Conservation (phyloP, 2,888 invertebrate species). For the Carterocephalus palaemon region DNA sequence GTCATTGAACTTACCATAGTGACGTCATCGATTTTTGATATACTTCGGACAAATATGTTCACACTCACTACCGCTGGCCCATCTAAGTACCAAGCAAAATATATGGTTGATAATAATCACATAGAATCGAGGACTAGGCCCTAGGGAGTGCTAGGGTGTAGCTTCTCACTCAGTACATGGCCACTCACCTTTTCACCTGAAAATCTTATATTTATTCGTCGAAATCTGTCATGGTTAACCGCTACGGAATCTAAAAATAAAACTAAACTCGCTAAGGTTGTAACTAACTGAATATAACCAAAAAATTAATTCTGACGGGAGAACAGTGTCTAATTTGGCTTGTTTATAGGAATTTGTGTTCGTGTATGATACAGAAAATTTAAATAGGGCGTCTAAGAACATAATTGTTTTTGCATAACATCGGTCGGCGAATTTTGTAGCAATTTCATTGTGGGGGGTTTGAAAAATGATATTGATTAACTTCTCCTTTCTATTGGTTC, state of each 20-base stretch:
- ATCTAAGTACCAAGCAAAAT: slow-evolving; percentile 83
- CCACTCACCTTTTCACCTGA: slow-evolving; percentile 53
- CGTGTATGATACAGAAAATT: slow-evolving; percentile 45
- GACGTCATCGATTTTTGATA: slow-evolving; percentile 99
- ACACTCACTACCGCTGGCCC: slow-evolving; percentile 97
- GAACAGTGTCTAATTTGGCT: slow-evolving; percentile 50
- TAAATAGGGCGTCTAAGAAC: slow-evolving; percentile 21
- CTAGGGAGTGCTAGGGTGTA: slow-evolving; percentile 47
- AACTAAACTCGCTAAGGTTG: slow-evolving; percentile 19
- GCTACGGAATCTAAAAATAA: slow-evolving; percentile 27
- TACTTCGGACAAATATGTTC: slow-evolving; percentile 99
- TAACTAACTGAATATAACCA: slow-evolving; percentile 28
- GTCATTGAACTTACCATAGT: slow-evolving; percentile 94
- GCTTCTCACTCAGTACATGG: slow-evolving; percentile 29
- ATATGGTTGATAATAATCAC: slow-evolving; percentile 56
- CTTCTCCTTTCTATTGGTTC: slow-evolving; percentile 15
- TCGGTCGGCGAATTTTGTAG: slow-evolving; percentile 27
- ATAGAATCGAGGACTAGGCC: slow-evolving; percentile 50
- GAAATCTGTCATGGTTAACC: slow-evolving; percentile 13
- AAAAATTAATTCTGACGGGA: slow-evolving; percentile 41
- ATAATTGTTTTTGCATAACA: slow-evolving; percentile 27
- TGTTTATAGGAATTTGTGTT: slow-evolving; percentile 76
- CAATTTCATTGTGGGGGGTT: slow-evolving; percentile 22
- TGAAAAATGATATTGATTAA: slow-evolving; percentile 5
- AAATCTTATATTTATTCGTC: slow-evolving; percentile 39